Evolutionary conservation across 2,113 vertebrate species (phyloP), one percentile per base, ranked within the genome.

Genomic region (Caloenas nicobarica): DNA sequence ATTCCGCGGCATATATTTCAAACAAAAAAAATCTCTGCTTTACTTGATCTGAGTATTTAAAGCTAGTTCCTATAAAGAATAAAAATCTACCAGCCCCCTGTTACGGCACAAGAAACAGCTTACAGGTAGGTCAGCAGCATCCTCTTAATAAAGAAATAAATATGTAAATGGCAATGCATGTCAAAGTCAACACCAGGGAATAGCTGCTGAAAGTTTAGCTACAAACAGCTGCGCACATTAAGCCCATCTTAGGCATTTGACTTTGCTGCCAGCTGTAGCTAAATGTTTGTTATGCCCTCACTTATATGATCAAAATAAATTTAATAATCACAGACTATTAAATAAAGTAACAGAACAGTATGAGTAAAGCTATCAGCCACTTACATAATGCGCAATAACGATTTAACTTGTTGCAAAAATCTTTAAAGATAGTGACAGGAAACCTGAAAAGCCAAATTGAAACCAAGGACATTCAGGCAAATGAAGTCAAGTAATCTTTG

Each of bases 371-470:
- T 17, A 64, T 21, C 62, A 81, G 73, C n/a, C 62, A 73, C 82
- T 40, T 58, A 40, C 6, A 33, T 31, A 56, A 42, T 0, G 1
- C 54, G 36, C 16, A 91, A 42, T 19, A 81, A 60, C 0, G 0
- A 72, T 13, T 23, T 12, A 31, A 50, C 31, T 73, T 76, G 25
- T 10, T 24, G 56, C 58, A 70, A 38, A 74, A 58, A 31, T 28
- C 46, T 58, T 80, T 28, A 19, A 79, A 61, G 48, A 66, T 2
- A 19, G 33, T 2, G 36, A 65, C 18, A 62, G 25, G 36, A 68
- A 93, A n/a, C 33, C 48, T 0, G 0, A 80, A 93, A 83, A 91
- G 33, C 18, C 36, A 23, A 70, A 79, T 0, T 57, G 31, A 89
- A 93, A 44, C n/a, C 31, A 25, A 70, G 36, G 54, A 58, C 26